phyloP scores from a whole-genome alignment of 1,140 invertebrate species.

The Cydia fagiglandana region DNA sequence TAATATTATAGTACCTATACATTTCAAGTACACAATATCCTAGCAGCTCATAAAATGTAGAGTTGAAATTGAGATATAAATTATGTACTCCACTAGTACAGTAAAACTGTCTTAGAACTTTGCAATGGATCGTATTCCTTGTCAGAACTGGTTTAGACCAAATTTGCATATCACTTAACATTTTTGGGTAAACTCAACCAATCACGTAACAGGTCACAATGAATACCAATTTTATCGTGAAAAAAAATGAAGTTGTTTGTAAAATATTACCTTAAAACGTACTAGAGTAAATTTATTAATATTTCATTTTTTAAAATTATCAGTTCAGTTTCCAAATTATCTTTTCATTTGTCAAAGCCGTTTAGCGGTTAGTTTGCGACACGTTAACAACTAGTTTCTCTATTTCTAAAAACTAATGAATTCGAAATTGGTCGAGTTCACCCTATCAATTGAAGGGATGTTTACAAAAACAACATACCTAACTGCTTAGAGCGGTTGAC shows the following conservation, averaged over 20 bases:
- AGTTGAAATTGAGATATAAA: neutral
- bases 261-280: no score
- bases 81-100: neutral
- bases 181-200: neutral
- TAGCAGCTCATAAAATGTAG: neutral
- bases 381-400: neutral
- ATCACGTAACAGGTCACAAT: neutral
- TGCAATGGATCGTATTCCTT: constrained; percentile 6
- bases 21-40: neutral
- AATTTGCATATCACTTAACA: neutral
- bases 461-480: no score
- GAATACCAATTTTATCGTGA: neutral
- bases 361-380: no score
- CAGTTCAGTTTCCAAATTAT: no score
- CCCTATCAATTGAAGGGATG: no score
- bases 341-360: no score
- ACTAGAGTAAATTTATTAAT: no score
- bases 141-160: neutral
- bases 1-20: neutral
- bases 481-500: no score
- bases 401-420: neutral
- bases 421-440: neutral
- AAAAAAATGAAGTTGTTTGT: no score
- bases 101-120: neutral
- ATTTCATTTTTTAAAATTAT: no score